phyloP scores from a whole-genome alignment of 2,113 vertebrate species.

The Clarias batrachus region DNA sequence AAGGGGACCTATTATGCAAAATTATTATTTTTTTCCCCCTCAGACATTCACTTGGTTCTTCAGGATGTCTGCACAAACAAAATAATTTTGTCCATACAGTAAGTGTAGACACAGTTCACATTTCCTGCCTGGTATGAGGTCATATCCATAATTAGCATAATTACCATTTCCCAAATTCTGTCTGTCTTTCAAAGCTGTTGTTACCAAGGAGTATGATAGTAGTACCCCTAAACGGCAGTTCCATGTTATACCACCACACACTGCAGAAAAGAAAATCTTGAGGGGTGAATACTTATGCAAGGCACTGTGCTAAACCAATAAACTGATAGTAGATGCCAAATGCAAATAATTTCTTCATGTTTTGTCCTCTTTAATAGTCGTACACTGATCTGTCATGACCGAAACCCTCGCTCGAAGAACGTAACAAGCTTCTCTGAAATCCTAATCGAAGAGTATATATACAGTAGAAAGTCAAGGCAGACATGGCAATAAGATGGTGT shows the following conservation, averaged over 20 bases:
- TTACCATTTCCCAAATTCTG: too few relatives aligned
- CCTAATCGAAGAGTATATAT: conserved; percentile 73
- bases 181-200: too few relatives aligned
- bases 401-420: conserved; percentile 44
- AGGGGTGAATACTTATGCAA: conserved; percentile 5
- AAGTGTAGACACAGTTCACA: too few relatives aligned
- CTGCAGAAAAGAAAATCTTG: not conserved
- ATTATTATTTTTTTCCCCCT: too few relatives aligned
- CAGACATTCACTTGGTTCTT: too few relatives aligned
- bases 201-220: too few relatives aligned
- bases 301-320: too few relatives aligned
- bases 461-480: conserved; percentile 84
- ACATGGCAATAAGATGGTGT: conserved; percentile 72
- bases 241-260: not conserved
- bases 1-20: not conserved
- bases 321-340: conserved; percentile 65
- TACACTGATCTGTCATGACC: conserved; percentile 13
- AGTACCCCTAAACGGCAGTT: not conserved
- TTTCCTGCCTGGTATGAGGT: too few relatives aligned
- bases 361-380: conserved; percentile 18
- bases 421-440: conserved; percentile 66
- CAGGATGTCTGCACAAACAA: too few relatives aligned
- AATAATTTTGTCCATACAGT: too few relatives aligned
- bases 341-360: conserved; percentile 50
- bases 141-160: too few relatives aligned